These are phyloP conservation scores for Bovichtus variegatus DNA, from an alignment of 2,797 vertebrate species.

Conservation along the genomic window DNA sequence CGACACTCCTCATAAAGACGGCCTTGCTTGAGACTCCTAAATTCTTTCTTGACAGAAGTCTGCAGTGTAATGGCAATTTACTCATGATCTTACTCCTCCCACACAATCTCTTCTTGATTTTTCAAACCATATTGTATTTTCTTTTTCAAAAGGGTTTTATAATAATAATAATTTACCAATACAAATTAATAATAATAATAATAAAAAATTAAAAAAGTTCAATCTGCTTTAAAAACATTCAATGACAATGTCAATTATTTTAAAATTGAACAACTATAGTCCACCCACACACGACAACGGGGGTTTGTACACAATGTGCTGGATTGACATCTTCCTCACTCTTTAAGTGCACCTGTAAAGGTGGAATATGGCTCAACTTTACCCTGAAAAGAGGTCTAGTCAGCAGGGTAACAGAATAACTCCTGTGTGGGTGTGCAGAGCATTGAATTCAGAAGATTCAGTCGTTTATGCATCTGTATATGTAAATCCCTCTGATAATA, in stretches of 20 bases:
- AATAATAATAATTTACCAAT: neutral
- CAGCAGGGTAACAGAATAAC: neutral
- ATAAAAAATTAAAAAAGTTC: no score
- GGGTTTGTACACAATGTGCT: neutral
- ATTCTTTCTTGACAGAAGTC: neutral
- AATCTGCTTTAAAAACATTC: neutral
- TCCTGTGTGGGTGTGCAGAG: neutral
- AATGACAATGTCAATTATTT: neutral
- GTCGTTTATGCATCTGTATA: no score
- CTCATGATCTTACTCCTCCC: neutral
- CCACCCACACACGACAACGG: neutral
- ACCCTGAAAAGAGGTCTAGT: neutral
- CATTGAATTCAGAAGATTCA: no score
- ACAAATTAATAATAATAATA: no score
- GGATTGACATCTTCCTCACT: neutral
- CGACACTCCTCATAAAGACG: neutral
- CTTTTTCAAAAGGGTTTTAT: neutral
- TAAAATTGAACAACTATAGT: neutral
- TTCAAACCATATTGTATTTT: neutral
- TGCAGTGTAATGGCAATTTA: neutral
- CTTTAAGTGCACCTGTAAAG: neutral
- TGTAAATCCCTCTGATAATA: neutral
- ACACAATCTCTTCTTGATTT: neutral
- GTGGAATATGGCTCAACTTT: neutral
- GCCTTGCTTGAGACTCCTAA: neutral